These are phyloP conservation scores for Spilogale gracilis DNA, from an alignment of 2,113 vertebrate genomes.

Conservation along the genomic window DNA sequence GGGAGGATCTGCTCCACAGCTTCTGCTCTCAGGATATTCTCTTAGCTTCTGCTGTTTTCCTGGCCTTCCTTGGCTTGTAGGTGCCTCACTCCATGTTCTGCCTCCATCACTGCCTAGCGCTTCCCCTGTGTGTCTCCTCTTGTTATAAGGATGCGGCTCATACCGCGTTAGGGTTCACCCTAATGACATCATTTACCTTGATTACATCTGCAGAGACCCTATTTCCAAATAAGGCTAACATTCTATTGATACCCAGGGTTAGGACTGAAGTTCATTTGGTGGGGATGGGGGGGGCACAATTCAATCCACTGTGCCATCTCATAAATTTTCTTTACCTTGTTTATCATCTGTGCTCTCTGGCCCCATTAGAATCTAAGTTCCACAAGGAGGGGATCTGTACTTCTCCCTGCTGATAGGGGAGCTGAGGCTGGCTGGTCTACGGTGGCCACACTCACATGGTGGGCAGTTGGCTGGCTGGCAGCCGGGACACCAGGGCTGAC, in stretches of 20 bases:
- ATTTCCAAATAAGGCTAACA: background rate
- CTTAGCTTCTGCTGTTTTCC: background rate
- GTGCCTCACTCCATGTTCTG: background rate
- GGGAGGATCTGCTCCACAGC: no score
- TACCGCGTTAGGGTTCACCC: background rate
- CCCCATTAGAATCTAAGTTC: background rate
- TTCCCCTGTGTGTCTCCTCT: background rate
- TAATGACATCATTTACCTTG: background rate
- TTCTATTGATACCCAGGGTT: background rate
- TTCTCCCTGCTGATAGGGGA: background rate
- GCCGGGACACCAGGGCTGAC: no score
- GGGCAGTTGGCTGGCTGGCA: background rate
- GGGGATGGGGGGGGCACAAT: background rate
- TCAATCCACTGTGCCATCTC: background rate
- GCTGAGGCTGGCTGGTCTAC: background rate
- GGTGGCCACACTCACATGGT: background rate
- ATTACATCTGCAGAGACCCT: background rate
- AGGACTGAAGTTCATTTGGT: background rate
- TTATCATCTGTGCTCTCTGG: background rate
- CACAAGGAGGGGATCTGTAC: background rate
- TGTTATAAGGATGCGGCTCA: background rate
- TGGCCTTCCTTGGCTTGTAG: background rate
- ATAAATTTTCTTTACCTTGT: background rate
- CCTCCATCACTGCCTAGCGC: accelerated
- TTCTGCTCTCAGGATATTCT: background rate